phyloP scores from a whole-genome alignment of 2,797 vertebrate species.

The Bufotes viridis region DNA sequence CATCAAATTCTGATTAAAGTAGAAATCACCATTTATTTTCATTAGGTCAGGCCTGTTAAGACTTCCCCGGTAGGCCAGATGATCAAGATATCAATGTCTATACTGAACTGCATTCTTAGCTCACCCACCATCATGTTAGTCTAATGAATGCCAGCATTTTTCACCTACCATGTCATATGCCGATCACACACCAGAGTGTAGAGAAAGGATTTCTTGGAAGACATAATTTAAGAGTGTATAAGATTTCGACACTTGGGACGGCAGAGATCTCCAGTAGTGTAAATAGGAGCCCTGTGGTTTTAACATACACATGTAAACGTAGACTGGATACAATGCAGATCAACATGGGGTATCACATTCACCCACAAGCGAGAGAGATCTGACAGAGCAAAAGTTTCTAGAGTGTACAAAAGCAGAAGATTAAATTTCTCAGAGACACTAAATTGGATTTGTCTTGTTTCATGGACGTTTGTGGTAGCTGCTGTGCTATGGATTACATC shows the following conservation, averaged over 20 bases:
- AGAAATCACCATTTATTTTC: not conserved
- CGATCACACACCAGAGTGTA: constrained; percentile 49
- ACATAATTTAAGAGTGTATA: constrained; percentile 65
- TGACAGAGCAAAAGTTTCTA: constrained; percentile 62
- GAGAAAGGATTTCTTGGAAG: constrained; percentile 66
- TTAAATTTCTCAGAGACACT: constrained; percentile 66
- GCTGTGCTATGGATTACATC: constrained; percentile 71
- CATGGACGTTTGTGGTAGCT: constrained; percentile 69
- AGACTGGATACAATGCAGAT: constrained; percentile 63
- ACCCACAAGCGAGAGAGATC: constrained; percentile 65
- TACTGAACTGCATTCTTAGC: not conserved
- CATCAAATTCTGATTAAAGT: not conserved
- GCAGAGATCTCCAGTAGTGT: constrained; percentile 67
- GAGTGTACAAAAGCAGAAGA: constrained; percentile 65
- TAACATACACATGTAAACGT: constrained; percentile 54
- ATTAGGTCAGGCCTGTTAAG: not conserved
- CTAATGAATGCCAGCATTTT: constrained; percentile 27
- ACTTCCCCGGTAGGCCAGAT: not conserved
- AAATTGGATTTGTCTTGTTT: constrained; percentile 70
- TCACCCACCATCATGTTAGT: not conserved
- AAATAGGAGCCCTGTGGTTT: constrained; percentile 66
- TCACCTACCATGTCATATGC: constrained; percentile 11
- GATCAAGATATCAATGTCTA: not conserved
- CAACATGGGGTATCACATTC: constrained; percentile 64
- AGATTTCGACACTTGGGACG: constrained; percentile 65